Percentiles rank a stretch among this genome's conserved stretches.
Evolutionary conservation across 1,140 invertebrate species (phyloP).

Genomic region (Cyclargus thomasi): DNA sequence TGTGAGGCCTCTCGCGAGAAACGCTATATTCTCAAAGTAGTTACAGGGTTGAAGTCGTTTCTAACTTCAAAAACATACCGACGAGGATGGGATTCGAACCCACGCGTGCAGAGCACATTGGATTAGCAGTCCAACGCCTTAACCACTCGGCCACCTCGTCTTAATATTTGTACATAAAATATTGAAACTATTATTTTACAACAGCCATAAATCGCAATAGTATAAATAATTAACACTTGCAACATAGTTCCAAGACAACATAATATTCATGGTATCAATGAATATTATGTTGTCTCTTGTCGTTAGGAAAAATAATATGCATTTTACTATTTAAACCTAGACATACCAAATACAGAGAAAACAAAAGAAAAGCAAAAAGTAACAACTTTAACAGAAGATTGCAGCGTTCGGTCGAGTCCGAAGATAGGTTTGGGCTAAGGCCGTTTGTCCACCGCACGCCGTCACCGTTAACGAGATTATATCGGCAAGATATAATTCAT

Average conservation of each 20-base stretch:
- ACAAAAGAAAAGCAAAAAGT: no score
- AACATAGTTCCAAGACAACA: neutral
- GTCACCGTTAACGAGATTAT: no score
- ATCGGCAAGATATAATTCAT: no score
- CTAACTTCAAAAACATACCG: slow-evolving; percentile 23
- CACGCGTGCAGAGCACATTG: slow-evolving; percentile 75
- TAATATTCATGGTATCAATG: neutral
- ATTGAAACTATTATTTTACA: neutral
- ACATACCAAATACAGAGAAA: no score
- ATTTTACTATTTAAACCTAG: neutral
- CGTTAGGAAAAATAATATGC: neutral
- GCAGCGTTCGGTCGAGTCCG: no score
- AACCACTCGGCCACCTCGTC: slow-evolving; percentile 93
- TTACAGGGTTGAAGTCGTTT: no score
- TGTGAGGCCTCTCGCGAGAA: no score
- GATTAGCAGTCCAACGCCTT: slow-evolving; percentile 91
- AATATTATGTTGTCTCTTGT: no score
- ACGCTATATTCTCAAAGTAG: no score
- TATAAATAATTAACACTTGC: neutral
- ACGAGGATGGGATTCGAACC: slow-evolving; percentile 58
- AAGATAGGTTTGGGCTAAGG: no score
- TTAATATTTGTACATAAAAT: neutral
- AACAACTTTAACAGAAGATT: no score
- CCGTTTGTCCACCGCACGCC: no score
- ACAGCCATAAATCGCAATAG: neutral